Percentiles rank a stretch among this genome's conserved stretches.
Evolutionary conservation across 2,888 invertebrate species (phyloP).

Genomic region (Sarcophaga rosellei): DNA sequence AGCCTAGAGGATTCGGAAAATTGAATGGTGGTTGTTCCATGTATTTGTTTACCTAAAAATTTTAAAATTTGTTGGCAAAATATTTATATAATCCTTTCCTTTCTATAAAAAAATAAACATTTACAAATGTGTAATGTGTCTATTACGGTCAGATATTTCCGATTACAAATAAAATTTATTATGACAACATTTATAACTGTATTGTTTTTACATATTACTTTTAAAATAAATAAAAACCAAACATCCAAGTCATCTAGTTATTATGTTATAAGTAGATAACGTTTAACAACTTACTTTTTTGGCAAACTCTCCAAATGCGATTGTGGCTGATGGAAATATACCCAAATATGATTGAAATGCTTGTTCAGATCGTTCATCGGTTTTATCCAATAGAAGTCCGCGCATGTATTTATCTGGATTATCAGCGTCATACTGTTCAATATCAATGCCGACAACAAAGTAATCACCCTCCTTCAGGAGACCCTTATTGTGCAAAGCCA

Average conservation of each 20-base stretch:
- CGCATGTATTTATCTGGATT: constrained; percentile 90
- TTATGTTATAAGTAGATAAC: too few species aligned
- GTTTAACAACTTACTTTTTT: constrained; percentile 75
- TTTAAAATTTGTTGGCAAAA: background rate
- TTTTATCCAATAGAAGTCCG: constrained; percentile 86
- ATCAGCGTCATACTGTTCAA: constrained; percentile 91
- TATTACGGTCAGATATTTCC: too few species aligned
- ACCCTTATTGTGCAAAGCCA: constrained; percentile 91
- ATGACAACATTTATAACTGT: too few species aligned
- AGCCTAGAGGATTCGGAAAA: constrained; percentile 89
- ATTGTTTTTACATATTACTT: background rate
- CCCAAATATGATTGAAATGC: constrained; percentile 92
- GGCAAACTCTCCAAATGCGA: constrained; percentile 88
- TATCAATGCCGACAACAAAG: constrained; percentile 95
- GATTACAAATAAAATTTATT: too few species aligned
- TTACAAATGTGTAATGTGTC: too few species aligned
- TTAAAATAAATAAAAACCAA: constrained; percentile 23
- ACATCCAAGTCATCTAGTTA: background rate
- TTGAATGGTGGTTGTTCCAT: constrained; percentile 93
- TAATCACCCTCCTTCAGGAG: constrained; percentile 94
- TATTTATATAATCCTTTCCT: background rate
- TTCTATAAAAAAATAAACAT: background rate
- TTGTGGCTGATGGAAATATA: constrained; percentile 89
- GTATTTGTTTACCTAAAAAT: constrained; percentile 88
- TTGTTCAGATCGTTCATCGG: constrained; percentile 83